Conservation (phyloP, 1,140 invertebrate genomes). For the Whitmania pigra region DNA sequence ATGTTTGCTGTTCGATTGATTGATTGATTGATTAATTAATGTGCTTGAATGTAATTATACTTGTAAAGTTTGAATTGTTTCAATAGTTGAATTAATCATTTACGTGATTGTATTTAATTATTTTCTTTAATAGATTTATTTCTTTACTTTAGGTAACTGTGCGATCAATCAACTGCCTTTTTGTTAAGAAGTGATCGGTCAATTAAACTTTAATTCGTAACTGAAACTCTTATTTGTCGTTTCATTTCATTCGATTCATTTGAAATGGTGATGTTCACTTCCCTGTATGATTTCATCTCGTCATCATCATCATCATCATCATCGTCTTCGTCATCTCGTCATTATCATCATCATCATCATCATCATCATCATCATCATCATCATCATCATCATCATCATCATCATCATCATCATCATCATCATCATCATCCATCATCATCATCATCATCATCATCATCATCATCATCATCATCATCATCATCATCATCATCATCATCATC, state of each 20-base stretch:
- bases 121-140: not conserved
- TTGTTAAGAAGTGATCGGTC: not conserved
- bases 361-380: constrained; percentile 20
- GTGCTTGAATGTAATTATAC: not conserved
- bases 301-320: no score
- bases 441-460: constrained; percentile 21
- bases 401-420: constrained; percentile 20
- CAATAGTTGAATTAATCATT: no score
- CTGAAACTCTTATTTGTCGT: not conserved
- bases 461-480: constrained; percentile 20
- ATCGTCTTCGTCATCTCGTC: not conserved
- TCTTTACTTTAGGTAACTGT: not conserved
- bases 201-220: not conserved
- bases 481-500: constrained; percentile 1
- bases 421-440: no score
- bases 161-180: not conserved
- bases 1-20: not conserved
- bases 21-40: constrained; percentile 4
- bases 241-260: no score
- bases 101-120: no score
- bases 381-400: constrained; percentile 22
- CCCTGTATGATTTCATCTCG: not conserved
- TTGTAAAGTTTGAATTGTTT: no score
- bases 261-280: not conserved
- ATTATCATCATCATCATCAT: constrained; percentile 8